These are phyloP conservation scores for Lynx canadensis DNA, from an alignment of 2,113 vertebrate species.

Conservation along the genomic window DNA sequence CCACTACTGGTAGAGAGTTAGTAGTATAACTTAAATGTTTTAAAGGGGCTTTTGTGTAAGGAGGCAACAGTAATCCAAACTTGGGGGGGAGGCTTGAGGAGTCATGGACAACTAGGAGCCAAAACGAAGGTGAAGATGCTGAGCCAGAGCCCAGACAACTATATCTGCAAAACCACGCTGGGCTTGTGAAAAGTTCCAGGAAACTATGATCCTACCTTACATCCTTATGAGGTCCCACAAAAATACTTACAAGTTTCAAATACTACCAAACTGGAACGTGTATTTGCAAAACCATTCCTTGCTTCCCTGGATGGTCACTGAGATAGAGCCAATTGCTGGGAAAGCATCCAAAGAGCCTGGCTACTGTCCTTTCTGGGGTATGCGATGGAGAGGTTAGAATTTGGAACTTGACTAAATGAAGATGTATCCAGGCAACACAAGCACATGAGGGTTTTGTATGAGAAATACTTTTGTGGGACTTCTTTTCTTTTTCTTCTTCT, in stretches of 20 bases:
- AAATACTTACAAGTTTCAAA: not conserved
- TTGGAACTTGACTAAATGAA: not conserved
- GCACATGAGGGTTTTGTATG: not conserved
- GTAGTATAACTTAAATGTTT: not conserved
- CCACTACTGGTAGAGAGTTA: not conserved
- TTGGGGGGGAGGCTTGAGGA: not conserved
- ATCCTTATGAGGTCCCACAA: not conserved
- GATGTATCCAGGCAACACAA: not conserved
- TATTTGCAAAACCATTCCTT: not conserved
- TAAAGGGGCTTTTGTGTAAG: not conserved
- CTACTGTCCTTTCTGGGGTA: not conserved
- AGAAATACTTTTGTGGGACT: not conserved
- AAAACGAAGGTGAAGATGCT: not conserved
- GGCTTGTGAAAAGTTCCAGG: not conserved
- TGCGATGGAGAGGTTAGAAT: not conserved
- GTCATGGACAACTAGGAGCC: not conserved
- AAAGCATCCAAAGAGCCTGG: not conserved
- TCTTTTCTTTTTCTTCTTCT: not conserved
- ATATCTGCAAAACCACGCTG: not conserved
- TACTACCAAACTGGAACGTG: not conserved
- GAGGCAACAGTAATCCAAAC: not conserved
- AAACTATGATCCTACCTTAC: not conserved
- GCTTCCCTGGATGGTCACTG: not conserved
- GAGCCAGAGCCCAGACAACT: not conserved
- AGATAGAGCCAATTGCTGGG: not conserved